Percentiles rank a stretch among this genome's conserved stretches.
These are phyloP conservation scores for Yponomeuta malinellus DNA, from an alignment of 2,888 invertebrate genomes.

Conservation along the genomic window DNA sequence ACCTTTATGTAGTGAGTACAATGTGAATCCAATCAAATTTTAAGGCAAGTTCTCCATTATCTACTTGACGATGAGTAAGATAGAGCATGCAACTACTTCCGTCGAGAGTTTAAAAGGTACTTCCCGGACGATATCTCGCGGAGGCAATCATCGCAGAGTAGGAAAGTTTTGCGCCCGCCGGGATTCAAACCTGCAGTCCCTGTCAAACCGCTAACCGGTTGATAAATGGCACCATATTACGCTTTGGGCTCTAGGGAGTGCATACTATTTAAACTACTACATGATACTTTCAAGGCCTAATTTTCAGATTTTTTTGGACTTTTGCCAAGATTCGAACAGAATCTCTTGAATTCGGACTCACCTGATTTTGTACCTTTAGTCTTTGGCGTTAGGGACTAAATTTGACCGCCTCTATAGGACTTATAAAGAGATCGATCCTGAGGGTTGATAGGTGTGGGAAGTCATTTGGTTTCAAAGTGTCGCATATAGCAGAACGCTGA, in stretches of 20 bases:
- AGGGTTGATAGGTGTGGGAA: too few relatives aligned
- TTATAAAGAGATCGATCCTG: too few relatives aligned
- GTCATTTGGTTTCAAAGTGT: too few relatives aligned
- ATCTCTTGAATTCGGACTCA: background rate
- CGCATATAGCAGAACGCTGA: too few relatives aligned
- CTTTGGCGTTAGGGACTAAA: too few relatives aligned
- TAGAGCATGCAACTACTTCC: background rate
- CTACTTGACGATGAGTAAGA: background rate
- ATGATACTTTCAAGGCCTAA: background rate
- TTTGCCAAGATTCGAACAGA: background rate
- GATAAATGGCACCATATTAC: background rate
- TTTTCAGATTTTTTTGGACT: background rate
- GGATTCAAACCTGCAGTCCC: background rate
- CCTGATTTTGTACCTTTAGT: background rate
- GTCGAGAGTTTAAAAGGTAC: background rate
- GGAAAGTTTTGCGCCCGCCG: background rate
- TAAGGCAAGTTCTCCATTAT: too few relatives aligned
- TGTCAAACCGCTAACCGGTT: background rate
- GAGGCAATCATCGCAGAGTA: background rate
- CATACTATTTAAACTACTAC: background rate
- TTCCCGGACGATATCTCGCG: background rate
- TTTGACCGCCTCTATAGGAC: too few relatives aligned
- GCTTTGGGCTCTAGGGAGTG: background rate
- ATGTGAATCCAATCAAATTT: too few relatives aligned
- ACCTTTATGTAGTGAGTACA: too few relatives aligned